Evolutionary conservation across 2,797 vertebrate species (phyloP), one percentile per base, ranked within the genome.

Genomic region (Pelochelys cantorii): DNA sequence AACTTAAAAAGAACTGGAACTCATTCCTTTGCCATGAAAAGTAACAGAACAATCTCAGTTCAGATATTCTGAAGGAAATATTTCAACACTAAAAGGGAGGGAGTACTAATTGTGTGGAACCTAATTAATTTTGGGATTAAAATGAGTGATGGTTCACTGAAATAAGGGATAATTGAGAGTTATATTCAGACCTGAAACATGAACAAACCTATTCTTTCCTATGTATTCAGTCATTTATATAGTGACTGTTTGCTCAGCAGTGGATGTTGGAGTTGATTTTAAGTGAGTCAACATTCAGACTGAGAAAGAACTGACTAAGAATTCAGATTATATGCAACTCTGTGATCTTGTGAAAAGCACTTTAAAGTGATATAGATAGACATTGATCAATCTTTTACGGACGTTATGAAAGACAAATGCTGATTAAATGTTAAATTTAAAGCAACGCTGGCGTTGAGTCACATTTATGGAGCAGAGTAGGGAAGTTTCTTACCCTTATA

Each of bases 41-140:
- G 2, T 15, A 77, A 77, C 23, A 27, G 5, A 81, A 48, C 57
- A 59, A 7, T 57, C 9, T 5, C 8, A 53, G 5, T 0, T 37
- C 25, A 17, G 83, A 4, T 0, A 8, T 86, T 93, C 29, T 78
- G 5, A 31, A 34, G 8, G 20, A 23, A 5, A 12, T 42, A 79
- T 94, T 86, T 20, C 74, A 87, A 60, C 3, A 54, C 54, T 77
- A 62, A 71, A 91, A 89, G 60, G 48, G 7, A 89, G 87, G 87
- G 2, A 34, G 5, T 55, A 29, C 78, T 48, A 68, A 52, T 74
- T 20, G 0, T 88, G 48, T 59, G 27, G 11, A 11, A 84, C 42
- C 7, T 83, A 79, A 84, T 37, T 20, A 94, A 80, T 4, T 79
- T 81, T 42, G 34, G 56, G 25, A 81, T 8, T 25, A 59, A 81